phyloP scores from a whole-genome alignment of 2,888 invertebrate genomes.

The Opisthograptis luteolata region DNA sequence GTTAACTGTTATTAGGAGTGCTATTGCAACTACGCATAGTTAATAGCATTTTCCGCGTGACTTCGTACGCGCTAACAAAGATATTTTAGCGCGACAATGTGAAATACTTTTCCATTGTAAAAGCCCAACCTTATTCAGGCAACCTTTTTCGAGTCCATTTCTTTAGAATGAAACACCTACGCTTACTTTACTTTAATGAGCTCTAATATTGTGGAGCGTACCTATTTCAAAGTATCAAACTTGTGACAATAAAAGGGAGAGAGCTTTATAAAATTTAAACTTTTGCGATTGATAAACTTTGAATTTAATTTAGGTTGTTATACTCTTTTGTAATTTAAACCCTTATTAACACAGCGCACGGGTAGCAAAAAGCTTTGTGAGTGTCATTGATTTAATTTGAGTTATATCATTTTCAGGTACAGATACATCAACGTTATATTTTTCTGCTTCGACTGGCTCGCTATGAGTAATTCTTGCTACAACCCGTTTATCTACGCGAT shows the following conservation, averaged over 20 bases:
- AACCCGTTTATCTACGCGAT: conserved; percentile 96
- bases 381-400: conserved; percentile 14
- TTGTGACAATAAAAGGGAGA: not conserved
- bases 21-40: too few species aligned
- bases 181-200: too few species aligned
- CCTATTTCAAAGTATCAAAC: too few species aligned
- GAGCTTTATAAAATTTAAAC: not conserved
- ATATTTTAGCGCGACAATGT: too few species aligned
- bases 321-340: not conserved
- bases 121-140: too few species aligned
- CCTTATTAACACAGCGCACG: not conserved
- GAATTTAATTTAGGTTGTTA: not conserved
- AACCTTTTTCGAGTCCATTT: too few species aligned
- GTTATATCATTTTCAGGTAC: conserved; percentile 85
- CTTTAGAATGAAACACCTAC: too few species aligned
- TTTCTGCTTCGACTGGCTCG: conserved; percentile 94
- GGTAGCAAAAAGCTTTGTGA: conserved; percentile 12
- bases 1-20: too few species aligned
- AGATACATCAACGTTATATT: conserved; percentile 93
- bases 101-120: too few species aligned
- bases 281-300: conserved; percentile 1
- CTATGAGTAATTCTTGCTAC: conserved; percentile 95
- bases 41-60: too few species aligned
- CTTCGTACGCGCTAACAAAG: too few species aligned
- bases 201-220: too few species aligned